These are phyloP conservation scores for Lucilia sericata DNA, from an alignment of 1,140 invertebrate genomes.

Conservation along the genomic window DNA sequence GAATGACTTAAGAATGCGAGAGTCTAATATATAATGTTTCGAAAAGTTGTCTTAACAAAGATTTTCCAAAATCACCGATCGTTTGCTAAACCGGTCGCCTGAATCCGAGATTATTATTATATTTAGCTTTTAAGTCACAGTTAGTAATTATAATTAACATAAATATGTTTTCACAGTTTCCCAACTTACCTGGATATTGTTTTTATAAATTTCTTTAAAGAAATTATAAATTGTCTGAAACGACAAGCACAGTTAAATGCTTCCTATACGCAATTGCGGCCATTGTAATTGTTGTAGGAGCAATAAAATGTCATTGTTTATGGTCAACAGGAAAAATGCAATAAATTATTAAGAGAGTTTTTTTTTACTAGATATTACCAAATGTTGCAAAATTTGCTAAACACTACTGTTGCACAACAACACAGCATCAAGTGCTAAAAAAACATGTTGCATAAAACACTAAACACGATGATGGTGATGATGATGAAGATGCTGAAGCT, in stretches of 20 bases:
- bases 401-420: no score
- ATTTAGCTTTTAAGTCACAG: no score
- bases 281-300: conserved; percentile 15
- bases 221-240: neutral
- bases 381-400: neutral
- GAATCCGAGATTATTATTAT: no score
- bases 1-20: no score
- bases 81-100: no score
- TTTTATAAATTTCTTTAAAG: conserved; percentile 5
- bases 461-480: neutral
- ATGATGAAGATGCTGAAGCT: neutral
- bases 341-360: neutral
- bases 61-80: no score
- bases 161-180: no score
- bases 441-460: conserved; percentile 15
- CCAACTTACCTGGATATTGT: conserved; percentile 12
- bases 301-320: neutral
- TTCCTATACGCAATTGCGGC: conserved; percentile 20
- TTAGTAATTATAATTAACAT: no score
- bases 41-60: no score
- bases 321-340: no score
- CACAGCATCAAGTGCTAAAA: neutral
- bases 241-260: neutral
- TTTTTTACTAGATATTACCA: neutral
- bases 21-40: no score